Conservation (phyloP, 2,113 vertebrate genomes). For the Azemiops feae region DNA sequence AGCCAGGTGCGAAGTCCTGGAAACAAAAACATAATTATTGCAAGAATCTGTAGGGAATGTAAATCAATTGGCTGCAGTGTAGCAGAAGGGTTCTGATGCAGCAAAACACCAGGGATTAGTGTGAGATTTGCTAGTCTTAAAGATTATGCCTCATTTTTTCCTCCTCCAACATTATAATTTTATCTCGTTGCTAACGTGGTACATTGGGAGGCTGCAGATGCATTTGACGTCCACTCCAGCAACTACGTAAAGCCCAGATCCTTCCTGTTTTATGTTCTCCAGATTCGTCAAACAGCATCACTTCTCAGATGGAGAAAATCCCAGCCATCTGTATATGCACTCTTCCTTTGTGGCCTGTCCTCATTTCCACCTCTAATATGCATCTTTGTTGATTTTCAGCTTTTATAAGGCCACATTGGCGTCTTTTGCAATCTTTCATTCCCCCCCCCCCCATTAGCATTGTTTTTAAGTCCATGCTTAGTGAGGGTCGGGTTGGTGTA, state of each 20-base stretch:
- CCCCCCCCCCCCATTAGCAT: background rate
- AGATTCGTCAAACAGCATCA: background rate
- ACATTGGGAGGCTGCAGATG: background rate
- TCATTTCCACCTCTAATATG: background rate
- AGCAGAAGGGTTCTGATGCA: background rate
- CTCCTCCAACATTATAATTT: background rate
- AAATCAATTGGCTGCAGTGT: background rate
- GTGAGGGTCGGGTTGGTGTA: background rate
- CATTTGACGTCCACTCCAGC: background rate
- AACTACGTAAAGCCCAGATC: background rate
- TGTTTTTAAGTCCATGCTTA: background rate
- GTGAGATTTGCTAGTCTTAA: background rate
- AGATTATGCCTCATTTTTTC: background rate
- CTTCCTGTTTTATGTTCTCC: background rate
- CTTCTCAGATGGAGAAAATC: background rate
- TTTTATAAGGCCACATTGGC: background rate
- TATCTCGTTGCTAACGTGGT: background rate
- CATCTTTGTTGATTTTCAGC: background rate
- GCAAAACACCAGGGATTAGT: background rate
- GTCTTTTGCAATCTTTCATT: background rate
- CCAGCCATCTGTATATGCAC: background rate
- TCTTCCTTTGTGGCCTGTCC: background rate
- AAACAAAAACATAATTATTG: constrained; percentile 4
- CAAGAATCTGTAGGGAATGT: background rate
- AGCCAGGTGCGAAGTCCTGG: background rate